Evolutionary conservation across 64 coral and sea anemone genomes (phyloP), one percentile per base, ranked within the genome.

Genomic region (Montipora capricornis): DNA sequence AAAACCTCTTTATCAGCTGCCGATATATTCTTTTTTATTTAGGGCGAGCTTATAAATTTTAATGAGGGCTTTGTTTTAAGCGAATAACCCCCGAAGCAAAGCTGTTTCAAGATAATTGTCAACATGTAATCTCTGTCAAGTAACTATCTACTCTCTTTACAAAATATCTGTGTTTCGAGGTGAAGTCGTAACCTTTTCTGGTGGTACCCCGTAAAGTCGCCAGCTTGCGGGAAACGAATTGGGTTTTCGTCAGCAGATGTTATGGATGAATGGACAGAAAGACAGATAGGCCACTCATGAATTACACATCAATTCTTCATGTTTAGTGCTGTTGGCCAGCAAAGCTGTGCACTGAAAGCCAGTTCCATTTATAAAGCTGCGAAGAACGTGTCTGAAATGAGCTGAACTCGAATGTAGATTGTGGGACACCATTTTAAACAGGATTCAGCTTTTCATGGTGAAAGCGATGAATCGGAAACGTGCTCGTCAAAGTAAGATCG

Each of bases 11-110:
- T 3, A 8, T 49, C 82, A 71, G 82, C 82, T 86, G 82, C n/a
- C 50, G 5, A 1, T 2, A 49, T 11, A 7, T 15, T 71, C 48
- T 86, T 44, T 86, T 77, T n/a, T 77, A 85, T 37, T 37, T 37
- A 37, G 2, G 68, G 52, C 24, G 26, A 64, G 14, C 73, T 84
- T 70, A 92, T 92, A 47, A 85, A 64, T 47, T 76, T 76, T 55
- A 71, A 92, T 92, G 80, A 92, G 70, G n/a, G 61, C 83, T 92
- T 12, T 92, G 58, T 78, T 64, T 49, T 82, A 17, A n/a, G 16
- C 17, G 37, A 49, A 47, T 20, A 9, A 20, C 44, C 68, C 81
- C 44, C 17, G 44, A 86, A 86, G 82, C 46, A 86, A 71, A 12
- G 14, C 15, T 68, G 19, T 53, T 47, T 67, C 59, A 68, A 68